Base-by-base conservation (phyloP, 2,888 invertebrate species). In the Plagiodera versicolora region DNA sequence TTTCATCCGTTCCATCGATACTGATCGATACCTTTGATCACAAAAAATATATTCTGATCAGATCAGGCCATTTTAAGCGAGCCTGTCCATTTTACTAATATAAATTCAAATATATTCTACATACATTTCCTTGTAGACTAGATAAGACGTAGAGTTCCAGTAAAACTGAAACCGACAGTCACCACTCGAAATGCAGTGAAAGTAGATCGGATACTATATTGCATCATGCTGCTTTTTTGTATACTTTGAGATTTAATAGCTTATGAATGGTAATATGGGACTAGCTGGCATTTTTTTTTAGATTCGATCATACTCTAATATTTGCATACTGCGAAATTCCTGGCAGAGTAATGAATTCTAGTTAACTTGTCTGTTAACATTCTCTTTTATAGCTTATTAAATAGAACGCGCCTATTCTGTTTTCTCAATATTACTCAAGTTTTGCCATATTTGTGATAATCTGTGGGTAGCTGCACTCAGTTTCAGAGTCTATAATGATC, bases 321-420 rank as follows among this genome's bases (percentile, higher is more conserved):
- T 53, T 53, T 53, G 53, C 53, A 44, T 53, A 28, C 44, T 28
- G 18, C 39, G 24, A 44, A 53, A 53, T 53, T 53, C 44, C 44
- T 53, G 44, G 44, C 18, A 53, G 53, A 53, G 44, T n/a, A 44
- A 28, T 53, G 44, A 44, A 45, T 53, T 53, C 44, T 44, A 63
- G 63, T 60, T 18, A 60, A 60, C 61, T 55, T 62, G 63, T 56
- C 55, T 48, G 58, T 65, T 65, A 51, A 52, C 61, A 63, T 64
- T 64, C 63, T 61, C 63, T 63, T 60, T 60, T 48, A 51, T 60
- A 52, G 58, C 64, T 59, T 60, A 61, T 58, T 60, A 58, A 64
- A 64, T 55, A 54, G 49, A 64, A 58, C 62, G 61, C 63, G 60
- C 63, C 52, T 56, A 58, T 65, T 67, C 65, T 64, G 65, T 64